Conservation (phyloP, 2,113 vertebrate species). For the Rhombomys opimus region DNA sequence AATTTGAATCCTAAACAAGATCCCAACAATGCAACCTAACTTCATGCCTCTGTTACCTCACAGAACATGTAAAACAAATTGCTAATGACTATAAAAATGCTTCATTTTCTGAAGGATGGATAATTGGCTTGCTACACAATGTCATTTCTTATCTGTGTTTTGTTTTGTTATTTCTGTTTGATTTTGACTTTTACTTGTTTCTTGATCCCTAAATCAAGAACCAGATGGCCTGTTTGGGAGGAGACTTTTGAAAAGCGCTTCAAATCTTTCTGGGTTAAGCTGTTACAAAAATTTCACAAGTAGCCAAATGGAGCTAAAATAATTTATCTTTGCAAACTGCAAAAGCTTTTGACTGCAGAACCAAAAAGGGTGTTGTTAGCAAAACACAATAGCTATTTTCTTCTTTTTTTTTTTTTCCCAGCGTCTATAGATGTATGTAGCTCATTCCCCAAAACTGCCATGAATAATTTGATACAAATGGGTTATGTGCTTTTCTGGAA, state of each 20-base stretch:
- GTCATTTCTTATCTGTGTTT: background rate
- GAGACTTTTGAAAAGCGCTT: background rate
- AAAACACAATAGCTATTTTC: conserved; percentile 71
- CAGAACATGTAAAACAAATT: background rate
- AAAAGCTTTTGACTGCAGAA: conserved; percentile 73
- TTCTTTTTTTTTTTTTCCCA: conserved; percentile 62
- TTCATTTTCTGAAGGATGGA: background rate
- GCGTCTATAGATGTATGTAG: conserved; percentile 70
- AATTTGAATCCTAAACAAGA: background rate
- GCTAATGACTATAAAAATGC: background rate
- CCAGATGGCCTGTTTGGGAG: background rate
- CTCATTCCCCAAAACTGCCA: conserved; percentile 79
- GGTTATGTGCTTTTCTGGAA: conserved; percentile 77
- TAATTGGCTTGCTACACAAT: background rate
- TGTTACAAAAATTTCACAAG: conserved; percentile 76
- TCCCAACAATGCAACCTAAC: no score
- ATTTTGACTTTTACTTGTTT: background rate
- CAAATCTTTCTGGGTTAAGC: conserved; percentile 47
- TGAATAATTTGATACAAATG: conserved; percentile 88
- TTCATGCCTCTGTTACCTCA: no score
- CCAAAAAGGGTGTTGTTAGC: conserved; percentile 68
- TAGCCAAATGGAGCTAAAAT: conserved; percentile 58
- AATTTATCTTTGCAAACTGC: conserved; percentile 28
- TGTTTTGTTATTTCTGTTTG: background rate
- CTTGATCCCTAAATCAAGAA: background rate